These are phyloP conservation scores for Drosophila insularis DNA, from an alignment of 1,140 invertebrate species.

Conservation along the genomic window DNA sequence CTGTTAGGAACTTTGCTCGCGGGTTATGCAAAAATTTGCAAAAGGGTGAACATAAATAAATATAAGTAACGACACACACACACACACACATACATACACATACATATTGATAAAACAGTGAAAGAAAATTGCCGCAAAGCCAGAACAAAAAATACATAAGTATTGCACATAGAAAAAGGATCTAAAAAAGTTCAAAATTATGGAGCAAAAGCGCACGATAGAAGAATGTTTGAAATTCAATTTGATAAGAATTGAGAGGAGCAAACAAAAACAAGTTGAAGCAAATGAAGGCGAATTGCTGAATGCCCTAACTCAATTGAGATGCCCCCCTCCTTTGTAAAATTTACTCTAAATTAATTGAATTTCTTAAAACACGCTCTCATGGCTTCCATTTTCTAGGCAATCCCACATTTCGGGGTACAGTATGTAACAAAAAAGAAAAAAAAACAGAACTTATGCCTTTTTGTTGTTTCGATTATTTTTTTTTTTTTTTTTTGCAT, in stretches of 20 bases:
- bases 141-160: slow-evolving; percentile 45
- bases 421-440: slow-evolving; percentile 27
- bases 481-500: slow-evolving; percentile 42
- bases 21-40: slow-evolving; percentile 78
- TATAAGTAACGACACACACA: slow-evolving; percentile 71
- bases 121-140: slow-evolving; percentile 71
- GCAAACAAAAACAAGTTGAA: slow-evolving; percentile 27
- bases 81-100: slow-evolving; percentile 55
- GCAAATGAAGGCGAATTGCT: slow-evolving; percentile 28
- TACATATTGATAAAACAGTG: slow-evolving; percentile 80
- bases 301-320: slow-evolving; percentile 19
- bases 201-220: slow-evolving; percentile 69
- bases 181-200: slow-evolving; percentile 47
- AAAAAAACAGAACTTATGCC: slow-evolving; percentile 13
- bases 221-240: slow-evolving; percentile 76
- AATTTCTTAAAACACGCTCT: neutral
- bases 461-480: slow-evolving; percentile 17
- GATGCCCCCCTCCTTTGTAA: neutral
- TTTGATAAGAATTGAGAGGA: slow-evolving; percentile 61
- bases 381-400: neutral
- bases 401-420: slow-evolving; percentile 21
- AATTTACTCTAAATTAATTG: neutral
- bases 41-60: slow-evolving; percentile 71
- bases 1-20: slow-evolving; percentile 78
- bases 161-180: slow-evolving; percentile 6